A percentile compares a stretch with the other conserved stretches of the same genome.
These are phyloP conservation scores for Andinoacara biseriatus DNA, from an alignment of 2,113 vertebrate species.

Conservation along the genomic window DNA sequence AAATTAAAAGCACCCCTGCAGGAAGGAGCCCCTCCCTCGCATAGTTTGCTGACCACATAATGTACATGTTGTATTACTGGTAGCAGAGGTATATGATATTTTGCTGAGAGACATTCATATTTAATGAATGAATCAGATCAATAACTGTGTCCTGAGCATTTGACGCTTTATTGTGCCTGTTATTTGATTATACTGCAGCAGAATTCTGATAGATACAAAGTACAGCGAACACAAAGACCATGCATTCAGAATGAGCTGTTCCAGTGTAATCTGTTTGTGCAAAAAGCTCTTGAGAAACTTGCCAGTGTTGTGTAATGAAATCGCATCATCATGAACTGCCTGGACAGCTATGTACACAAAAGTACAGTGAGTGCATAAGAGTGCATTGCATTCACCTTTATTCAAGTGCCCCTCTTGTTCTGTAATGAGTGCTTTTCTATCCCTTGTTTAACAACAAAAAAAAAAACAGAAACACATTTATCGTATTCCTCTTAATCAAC, in stretches of 20 bases:
- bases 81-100: constrained; percentile 40
- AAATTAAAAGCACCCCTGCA: neutral
- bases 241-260: constrained; percentile 29
- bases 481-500: neutral
- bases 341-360: constrained; percentile 12
- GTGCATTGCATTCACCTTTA: constrained; percentile 14
- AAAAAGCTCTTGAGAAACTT: constrained; percentile 27
- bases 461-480: neutral
- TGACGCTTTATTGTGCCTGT: constrained; percentile 42
- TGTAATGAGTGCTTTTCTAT: neutral
- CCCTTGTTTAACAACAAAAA: neutral
- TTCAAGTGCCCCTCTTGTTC: constrained; percentile 14
- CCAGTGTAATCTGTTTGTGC: constrained; percentile 9
- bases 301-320: constrained; percentile 37
- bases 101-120: constrained; percentile 50
- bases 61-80: neutral
- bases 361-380: neutral
- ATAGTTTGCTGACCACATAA: constrained; percentile 30
- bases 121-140: constrained; percentile 64
- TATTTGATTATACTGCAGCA: constrained; percentile 54
- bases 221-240: constrained; percentile 18
- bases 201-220: constrained; percentile 27
- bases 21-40: neutral
- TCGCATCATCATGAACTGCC: constrained; percentile 15
- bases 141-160: constrained; percentile 47